phyloP scores from a whole-genome alignment of 1,140 invertebrate species.

The Pseudomyrmex pallidus region DNA sequence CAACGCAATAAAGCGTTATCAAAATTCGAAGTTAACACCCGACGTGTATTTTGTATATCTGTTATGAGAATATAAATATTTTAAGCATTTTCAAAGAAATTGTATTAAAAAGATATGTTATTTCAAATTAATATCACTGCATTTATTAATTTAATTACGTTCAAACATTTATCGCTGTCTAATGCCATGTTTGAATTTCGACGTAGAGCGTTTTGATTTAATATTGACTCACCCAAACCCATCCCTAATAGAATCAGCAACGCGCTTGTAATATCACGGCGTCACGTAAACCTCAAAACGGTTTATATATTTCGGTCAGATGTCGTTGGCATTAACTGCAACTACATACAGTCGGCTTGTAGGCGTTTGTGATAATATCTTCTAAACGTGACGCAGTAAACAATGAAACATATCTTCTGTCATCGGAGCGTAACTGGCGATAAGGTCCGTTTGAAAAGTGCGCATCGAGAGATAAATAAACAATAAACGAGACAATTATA shows the following conservation, averaged over 20 bases:
- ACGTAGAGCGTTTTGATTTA: background rate
- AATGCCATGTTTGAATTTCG: background rate
- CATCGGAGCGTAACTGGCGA: background rate
- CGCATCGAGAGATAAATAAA: background rate
- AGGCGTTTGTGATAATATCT: slow-evolving; percentile 12
- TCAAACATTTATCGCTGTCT: background rate
- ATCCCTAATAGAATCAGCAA: background rate
- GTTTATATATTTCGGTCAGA: slow-evolving; percentile 40
- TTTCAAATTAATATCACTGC: background rate
- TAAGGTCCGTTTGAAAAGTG: background rate
- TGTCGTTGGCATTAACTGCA: slow-evolving; percentile 52
- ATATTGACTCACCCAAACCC: background rate
- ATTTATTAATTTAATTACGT: background rate
- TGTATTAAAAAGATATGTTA: no score
- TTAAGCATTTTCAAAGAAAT: no score
- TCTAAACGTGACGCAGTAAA: background rate
- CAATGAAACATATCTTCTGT: background rate
- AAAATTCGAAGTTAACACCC: background rate
- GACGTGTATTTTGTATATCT: background rate
- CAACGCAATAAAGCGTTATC: background rate
- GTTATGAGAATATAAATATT: no score
- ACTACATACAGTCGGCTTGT: background rate
- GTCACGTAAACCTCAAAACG: background rate
- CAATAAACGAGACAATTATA: background rate
- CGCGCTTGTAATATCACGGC: background rate